phyloP scores from a whole-genome alignment of 2,113 vertebrate species.

The Alexandromys fortis region DNA sequence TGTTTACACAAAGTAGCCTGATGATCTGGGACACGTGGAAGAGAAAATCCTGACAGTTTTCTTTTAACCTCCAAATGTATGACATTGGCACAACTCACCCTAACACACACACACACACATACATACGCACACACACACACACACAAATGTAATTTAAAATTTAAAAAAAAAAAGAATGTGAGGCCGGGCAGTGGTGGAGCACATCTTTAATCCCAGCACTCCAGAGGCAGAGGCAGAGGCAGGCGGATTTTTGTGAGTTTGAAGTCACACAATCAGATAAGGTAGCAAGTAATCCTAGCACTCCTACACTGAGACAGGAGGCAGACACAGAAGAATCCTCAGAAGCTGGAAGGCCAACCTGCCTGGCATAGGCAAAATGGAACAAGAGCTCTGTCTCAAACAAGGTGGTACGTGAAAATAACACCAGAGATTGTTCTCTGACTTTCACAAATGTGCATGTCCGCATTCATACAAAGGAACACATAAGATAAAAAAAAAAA shows the following conservation, averaged over 20 bases:
- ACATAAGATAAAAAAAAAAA: not conserved
- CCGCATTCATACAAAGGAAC: not conserved
- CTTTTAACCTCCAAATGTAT: not conserved
- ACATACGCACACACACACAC: no score
- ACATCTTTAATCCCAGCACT: not conserved
- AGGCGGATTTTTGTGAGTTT: not conserved
- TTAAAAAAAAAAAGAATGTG: not conserved
- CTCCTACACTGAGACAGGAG: not conserved
- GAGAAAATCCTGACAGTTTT: not conserved
- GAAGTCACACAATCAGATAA: not conserved
- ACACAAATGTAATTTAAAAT: no score
- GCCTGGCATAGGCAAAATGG: not conserved
- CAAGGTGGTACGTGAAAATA: not conserved
- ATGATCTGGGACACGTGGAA: not conserved
- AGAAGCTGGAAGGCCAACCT: not conserved
- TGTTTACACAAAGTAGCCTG: not conserved
- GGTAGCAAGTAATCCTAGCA: not conserved
- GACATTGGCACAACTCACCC: not conserved
- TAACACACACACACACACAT: no score
- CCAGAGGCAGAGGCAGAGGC: not conserved
- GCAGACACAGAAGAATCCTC: not conserved
- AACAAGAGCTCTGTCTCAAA: not conserved
- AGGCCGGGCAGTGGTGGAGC: not conserved
- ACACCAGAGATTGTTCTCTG: not conserved
- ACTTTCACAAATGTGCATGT: not conserved